Evolutionary conservation across 2,888 invertebrate genomes (phyloP), one percentile per base, ranked within the genome.

Genomic region (Drosophila birchii): DNA sequence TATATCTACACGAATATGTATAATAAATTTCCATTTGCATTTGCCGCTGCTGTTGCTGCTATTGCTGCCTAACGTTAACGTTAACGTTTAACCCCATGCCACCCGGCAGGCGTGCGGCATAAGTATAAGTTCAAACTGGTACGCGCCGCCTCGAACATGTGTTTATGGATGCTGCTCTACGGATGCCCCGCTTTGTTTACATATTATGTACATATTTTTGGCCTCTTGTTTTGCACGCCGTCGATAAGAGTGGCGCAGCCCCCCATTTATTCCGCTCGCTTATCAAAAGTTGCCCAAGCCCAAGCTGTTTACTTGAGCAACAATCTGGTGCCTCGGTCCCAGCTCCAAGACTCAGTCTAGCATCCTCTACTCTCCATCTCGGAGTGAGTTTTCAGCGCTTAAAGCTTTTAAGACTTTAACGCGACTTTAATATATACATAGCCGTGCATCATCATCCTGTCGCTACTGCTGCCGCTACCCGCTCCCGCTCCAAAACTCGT

Each of bases 271-370:
- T 45, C n/a, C 34, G 47, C 34, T 62, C 67, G 81, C 84, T 86
- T 85, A 85, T 85, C 84, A 84, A 85, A 86, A 84, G 84, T 86
- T 85, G 75, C 78, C 71, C 81, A 60, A 81, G 80, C 71, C 69
- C 75, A 83, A 82, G 84, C 84, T 85, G 84, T 85, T 85, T 86
- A 86, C 84, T 86, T 85, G 76, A 84, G 77, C 84, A 85, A 85
- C 84, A 85, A 85, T 85, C 84, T 85, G 84, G 76, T 76, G 85
- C 84, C 39, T 26, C 26, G 55, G 26, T 16, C 53, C 51, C 45
- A 36, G 45, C 47, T 53, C 41, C 54, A 63, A 72, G 78, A 53
- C 53, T 67, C 43, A 63, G 67, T 54, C 62, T 51, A 26, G 45
- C 36, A 41, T 41, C 36, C 51, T 54, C 55, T 43, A 53, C 63